Base-by-base conservation (phyloP, 2,888 invertebrate genomes). In the Muscina levida region DNA sequence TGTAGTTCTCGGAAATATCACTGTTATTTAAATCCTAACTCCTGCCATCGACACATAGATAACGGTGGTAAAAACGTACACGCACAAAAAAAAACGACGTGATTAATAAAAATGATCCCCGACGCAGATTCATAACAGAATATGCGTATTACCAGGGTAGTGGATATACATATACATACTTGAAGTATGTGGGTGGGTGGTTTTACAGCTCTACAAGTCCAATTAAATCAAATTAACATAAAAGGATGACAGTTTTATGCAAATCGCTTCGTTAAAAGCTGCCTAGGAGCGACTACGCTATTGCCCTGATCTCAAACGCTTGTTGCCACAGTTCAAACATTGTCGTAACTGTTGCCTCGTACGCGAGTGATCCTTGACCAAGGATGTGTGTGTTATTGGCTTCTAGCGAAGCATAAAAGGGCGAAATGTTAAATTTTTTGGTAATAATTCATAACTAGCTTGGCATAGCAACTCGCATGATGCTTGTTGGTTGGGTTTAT, bases 241-340 rank as follows among this genome's bases (percentile, higher is more conserved):
- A 88, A 88, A 88, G 87, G 87, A 87, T 88, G 87, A 87, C 88
- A 88, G 87, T 88, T 88, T 87, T 88, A 88, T 88, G 88, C 87
- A 88, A 88, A 88, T 88, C 85, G 39, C 39, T 39, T 39, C 19
- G 15, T 37, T 31, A 13, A 5, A 57, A 11, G 56, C 56, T 24
- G 57, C 57, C 17, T n/a, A 17, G 51, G 65, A 76, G 51, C 3
- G 67, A 44, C 31, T 22, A n/a, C 37, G 66, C n/a, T 15, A 37
- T 65, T 71, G 66, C 48, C 26, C 53, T 48, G 76, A 48, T 56
- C 57, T 57, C 37, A 53, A 37, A 39, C 24, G 65, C 42, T 31
- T 78, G 59, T 44, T 31, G 39, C 46, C 44, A 44, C 15, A 31
- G 19, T 31, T 67, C 26, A 39, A 13, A 24, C 15, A 51, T 15